phyloP scores from a whole-genome alignment of 2,888 invertebrate genomes.

The Hirtodrosophila alboralis region DNA sequence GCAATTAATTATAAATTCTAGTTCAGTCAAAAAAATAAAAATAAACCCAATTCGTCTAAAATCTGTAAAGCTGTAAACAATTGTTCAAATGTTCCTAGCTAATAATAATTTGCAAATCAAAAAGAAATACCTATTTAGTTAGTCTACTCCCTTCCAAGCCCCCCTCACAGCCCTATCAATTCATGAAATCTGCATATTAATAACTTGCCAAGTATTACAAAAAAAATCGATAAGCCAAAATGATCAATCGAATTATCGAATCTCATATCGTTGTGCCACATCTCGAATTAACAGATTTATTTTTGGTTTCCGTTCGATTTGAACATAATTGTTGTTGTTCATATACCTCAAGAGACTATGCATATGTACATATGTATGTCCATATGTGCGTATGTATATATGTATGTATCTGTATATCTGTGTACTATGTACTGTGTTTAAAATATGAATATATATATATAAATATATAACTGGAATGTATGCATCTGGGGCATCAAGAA shows the following conservation, averaged over 20 bases:
- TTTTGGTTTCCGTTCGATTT: constrained; percentile 68
- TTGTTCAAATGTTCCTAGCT: constrained; percentile 46
- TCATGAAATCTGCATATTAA: constrained; percentile 21
- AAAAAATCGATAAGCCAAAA: constrained; percentile 9
- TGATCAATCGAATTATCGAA: constrained; percentile 23
- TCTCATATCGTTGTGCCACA: constrained; percentile 28
- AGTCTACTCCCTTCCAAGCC: constrained; percentile 34
- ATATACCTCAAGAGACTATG: constrained; percentile 25
- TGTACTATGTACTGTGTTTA: constrained; percentile 13
- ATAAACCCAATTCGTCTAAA: constrained; percentile 55
- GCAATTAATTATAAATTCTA: constrained; percentile 35
- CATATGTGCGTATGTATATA: constrained; percentile 10
- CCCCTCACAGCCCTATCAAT: constrained; percentile 11
- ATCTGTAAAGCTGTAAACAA: constrained; percentile 24
- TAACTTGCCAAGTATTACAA: constrained; percentile 7
- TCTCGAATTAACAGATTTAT: constrained; percentile 15
- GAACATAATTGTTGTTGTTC: constrained; percentile 70
- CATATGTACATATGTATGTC: constrained; percentile 43
- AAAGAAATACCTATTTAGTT: constrained; percentile 46
- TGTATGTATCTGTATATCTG: constrained; percentile 24
- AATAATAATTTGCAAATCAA: constrained; percentile 44
- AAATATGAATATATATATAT: no score
- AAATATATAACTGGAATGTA: constrained; percentile 15
- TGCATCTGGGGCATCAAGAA: constrained; percentile 48
- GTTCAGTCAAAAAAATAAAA: constrained; percentile 45